Base-by-base conservation (phyloP, 2,113 vertebrate species). In the Dipodomys spectabilis region DNA sequence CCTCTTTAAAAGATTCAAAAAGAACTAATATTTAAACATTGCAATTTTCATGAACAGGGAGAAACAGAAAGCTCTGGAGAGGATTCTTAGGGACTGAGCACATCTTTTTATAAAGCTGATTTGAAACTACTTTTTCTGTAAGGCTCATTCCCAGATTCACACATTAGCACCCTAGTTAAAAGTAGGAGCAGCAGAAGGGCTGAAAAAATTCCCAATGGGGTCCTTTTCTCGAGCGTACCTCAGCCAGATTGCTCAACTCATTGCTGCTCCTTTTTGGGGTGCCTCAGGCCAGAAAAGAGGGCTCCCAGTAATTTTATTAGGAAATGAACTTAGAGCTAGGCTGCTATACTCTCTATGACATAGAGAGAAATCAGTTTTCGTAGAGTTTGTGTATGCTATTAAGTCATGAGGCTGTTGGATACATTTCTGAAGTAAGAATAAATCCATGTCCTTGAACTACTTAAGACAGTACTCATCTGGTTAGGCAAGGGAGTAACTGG, bases 21-120 rank as follows among this genome's bases (percentile, higher is more conserved):
- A 39, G 39, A 39, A 39, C 39, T 39, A 39, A 39, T 39, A 39
- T 39, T 39, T 49, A 49, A 49, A 49, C 49, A 11, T 49, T 49
- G 68, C 73, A 39, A 28, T 85, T 94, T 92, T 91, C 23, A 84
- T 27, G 25, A 94, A 85, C 67, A 45, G 23, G 27, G 20, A 53
- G 28, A 80, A 69, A 87, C 74, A 15, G 20, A 28, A 77, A 78
- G 79, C 22, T 68, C 44, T 28, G 18, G 16, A 22, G 68, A 87
- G 23, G 27, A 75, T 30, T 71, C 60, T 5, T n/a, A 57, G 82
- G 15, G 90, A 88, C 7, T 87, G 57, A 72, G 30, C 11, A 77
- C 15, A 80, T 77, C 22, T 65, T 85, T 39, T 60, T 16, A 75
- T 3, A 13, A 82, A 32, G 28, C 25, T 86, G n/a, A 90, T 69